Evolutionary conservation across 2,888 invertebrate species (phyloP), one percentile per base, ranked within the genome.

Genomic region (Trissolcus japonicus): DNA sequence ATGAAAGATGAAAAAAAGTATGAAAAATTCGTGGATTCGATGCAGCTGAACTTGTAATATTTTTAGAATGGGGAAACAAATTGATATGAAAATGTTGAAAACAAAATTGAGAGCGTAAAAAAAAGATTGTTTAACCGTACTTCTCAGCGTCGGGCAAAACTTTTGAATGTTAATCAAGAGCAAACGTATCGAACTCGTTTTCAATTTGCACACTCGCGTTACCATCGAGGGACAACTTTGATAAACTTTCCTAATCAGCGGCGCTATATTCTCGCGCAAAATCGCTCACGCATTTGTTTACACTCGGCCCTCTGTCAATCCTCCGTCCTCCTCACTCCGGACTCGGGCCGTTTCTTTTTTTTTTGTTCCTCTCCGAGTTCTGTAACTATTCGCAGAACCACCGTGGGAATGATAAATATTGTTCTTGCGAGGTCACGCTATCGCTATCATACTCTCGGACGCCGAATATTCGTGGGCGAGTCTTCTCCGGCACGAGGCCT

Each of bases 341-440:
- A 19, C 25, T 25, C 21, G 57, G 2, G 6, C 14, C 57, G 16
- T 17, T 9, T n/a, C n/a, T n/a, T 48, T 60, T 48, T 19, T 21
- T 46, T 48, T 60, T 35, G 29, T 41, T 25, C n/a, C 59, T 25
- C 50, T 68, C 51, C 35, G 35, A 7, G 9, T 35, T 69, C 55
- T 41, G 25, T 43, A 61, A 50, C n/a, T 48, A 51, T 62, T 56
- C 40, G 25, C 19, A 50, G 11, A 63, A 50, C 65, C 66, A 60
- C 60, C 73, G 73, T 66, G 73, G 51, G 73, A 73, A 73, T 66
- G 73, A 66, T 66, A 73, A 75, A 75, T 68, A 75, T 75, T 75
- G 54, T 68, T 75, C 59, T 68, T 57, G 63, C 59, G 62, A 40
- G 67, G 43, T 51, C 56, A 29, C 60, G 54, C 56, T 73, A 60